Evolutionary conservation across 1,140 invertebrate genomes (phyloP), one percentile per base, ranked within the genome.

Genomic region (Gonatopus flavifemur): DNA sequence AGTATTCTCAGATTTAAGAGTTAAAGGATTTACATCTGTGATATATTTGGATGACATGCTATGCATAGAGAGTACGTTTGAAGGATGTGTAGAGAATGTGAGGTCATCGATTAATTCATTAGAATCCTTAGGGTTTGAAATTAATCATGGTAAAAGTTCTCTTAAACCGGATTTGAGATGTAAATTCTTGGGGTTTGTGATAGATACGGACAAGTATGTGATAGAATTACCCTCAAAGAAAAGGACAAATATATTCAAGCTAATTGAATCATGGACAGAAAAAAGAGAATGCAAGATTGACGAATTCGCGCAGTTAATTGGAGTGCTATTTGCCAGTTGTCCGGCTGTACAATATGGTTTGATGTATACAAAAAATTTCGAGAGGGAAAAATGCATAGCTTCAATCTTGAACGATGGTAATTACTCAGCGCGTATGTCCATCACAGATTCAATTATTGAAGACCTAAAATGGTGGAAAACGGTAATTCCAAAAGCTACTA

Each of bases 131-230:
- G 66, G 64, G 9, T 64, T 68, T 46, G 38, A 52, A 20, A 41
- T 62, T 7, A 68, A 64, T 50, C 6, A 31, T 1, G 21, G 32
- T 21, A 57, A 63, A 44, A 53, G 46, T 52, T 39, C 39, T 15
- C 30, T 60, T 16, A 15, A 30, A 13, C 44, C 60, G 8, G 28
- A 20, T 8, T 28, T 36, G 19, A 31, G 2, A 2, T 51, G 33
- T 40, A 48, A 51, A 51, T 64, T 60, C 54, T 33, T 67, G 43
- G 53, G 65, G 2, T 67, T 67, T 46, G 43, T 56, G 12, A 55
- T 62, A 25, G 42, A 68, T 49, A 45, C 56, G 7, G 9, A 47
- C 15, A 36, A 45, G 19, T 46, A 55, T 25, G 28, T 33, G 10
- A 42, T 62, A 30, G 45, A 49, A 41, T 33, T 62, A 9, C 48